phyloP scores from a whole-genome alignment of 2,888 invertebrate species.

The Synanthedon andrenaeformis region DNA sequence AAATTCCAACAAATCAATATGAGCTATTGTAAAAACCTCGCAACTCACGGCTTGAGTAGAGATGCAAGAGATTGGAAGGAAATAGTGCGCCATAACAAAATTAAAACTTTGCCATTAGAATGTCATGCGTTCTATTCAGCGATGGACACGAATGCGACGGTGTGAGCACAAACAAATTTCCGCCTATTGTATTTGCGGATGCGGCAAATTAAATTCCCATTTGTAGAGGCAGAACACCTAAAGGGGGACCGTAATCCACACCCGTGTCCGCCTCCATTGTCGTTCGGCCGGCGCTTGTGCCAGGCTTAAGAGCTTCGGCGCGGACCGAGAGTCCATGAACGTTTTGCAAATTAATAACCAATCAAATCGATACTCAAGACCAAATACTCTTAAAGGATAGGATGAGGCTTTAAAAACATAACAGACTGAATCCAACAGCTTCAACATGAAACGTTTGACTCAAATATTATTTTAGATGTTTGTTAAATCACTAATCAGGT shows the following conservation, averaged over 20 bases:
- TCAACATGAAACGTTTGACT: too few relatives aligned
- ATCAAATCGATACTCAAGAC: constrained; percentile 22
- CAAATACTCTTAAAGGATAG: neutral
- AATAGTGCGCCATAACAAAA: neutral
- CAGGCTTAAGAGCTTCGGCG: constrained; percentile 47
- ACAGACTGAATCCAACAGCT: too few relatives aligned
- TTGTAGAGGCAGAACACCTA: constrained; percentile 41
- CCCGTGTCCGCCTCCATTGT: constrained; percentile 46
- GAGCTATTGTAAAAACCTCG: too few relatives aligned
- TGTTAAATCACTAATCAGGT: too few relatives aligned
- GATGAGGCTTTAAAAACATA: too few relatives aligned
- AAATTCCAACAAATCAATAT: too few relatives aligned
- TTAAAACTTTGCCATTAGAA: neutral
- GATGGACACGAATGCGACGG: constrained; percentile 21
- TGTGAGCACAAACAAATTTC: constrained; percentile 37
- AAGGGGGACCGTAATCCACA: constrained; percentile 47
- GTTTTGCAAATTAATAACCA: constrained; percentile 57
- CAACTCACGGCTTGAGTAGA: too few relatives aligned
- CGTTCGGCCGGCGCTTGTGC: constrained; percentile 33
- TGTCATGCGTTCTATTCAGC: constrained; percentile 5
- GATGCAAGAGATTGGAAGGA: too few relatives aligned
- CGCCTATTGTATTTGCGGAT: constrained; percentile 52
- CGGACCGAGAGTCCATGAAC: constrained; percentile 27
- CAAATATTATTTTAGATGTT: too few relatives aligned
- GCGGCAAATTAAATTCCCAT: constrained; percentile 62